These are phyloP conservation scores for Opisthocomus hoazin DNA, from an alignment of 2,113 vertebrate species.

Conservation along the genomic window DNA sequence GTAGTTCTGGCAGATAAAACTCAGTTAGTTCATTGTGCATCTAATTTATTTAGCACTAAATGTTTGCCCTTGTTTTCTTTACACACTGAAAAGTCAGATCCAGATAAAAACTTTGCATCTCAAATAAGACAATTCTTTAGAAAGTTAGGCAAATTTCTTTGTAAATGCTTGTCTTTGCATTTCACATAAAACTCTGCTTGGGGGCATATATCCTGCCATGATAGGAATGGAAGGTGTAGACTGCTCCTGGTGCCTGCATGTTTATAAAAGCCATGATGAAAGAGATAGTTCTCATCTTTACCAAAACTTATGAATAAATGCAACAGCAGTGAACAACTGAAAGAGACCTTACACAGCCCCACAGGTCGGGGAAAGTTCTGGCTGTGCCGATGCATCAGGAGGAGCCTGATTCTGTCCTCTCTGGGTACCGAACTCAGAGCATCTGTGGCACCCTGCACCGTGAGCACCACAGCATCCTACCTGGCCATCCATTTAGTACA, in stretches of 20 bases:
- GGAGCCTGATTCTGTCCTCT: not conserved
- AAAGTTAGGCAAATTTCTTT: not conserved
- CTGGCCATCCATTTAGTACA: not conserved
- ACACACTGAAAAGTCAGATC: not conserved
- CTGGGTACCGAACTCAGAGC: not conserved
- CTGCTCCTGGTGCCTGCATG: not conserved
- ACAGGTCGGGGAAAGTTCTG: not conserved
- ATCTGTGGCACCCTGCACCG: not conserved
- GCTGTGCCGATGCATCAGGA: not conserved
- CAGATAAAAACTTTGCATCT: constrained; percentile 11
- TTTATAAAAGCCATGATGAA: not conserved
- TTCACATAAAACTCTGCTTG: not conserved
- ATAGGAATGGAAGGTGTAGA: constrained; percentile 26
- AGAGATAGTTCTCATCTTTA: not conserved
- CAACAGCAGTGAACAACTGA: not conserved
- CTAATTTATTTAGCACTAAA: constrained; percentile 25
- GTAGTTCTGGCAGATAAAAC: constrained; percentile 20
- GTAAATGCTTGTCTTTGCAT: not conserved
- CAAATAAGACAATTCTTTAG: not conserved
- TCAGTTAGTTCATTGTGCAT: not conserved
- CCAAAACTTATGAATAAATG: not conserved
- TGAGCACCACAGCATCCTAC: not conserved
- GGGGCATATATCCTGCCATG: not conserved
- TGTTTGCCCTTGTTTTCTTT: not conserved
- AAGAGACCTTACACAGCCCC: not conserved